Base-by-base conservation (phyloP, 2,113 vertebrate species). In the Myiozetetes cayanensis region DNA sequence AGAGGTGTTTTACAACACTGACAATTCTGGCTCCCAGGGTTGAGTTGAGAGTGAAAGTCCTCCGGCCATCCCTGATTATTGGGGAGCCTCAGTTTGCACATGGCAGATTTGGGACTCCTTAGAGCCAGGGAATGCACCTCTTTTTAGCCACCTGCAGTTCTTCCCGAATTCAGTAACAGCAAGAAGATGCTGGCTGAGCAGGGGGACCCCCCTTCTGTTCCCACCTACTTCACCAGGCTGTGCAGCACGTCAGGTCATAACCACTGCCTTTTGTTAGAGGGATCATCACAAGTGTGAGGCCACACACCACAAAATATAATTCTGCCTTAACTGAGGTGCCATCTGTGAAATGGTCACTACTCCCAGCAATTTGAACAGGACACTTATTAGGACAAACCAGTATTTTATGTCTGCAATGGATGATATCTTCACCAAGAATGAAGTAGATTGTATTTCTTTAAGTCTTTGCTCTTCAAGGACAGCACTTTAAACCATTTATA, bases 361-460 rank as follows among this genome's bases (percentile, higher is more conserved):
- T 78, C 82, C 82, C 65, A 86, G 75, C 82, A 93, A 92, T 94
- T 93, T 90, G 88, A 75, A 53, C 72, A 88, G 77, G 79, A 89
- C 25, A 78, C 47, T 1, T 24, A 74, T 86, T 92, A 88, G 68
- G 35, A 55, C 79, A 93, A 95, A 92, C 52, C 44, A 63, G 76
- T 83, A 56, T 74, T 96, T 94, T 88, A 65, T 52, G 80, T 81
- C 80, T 90, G 76, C 44, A 67, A 9, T 24, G 31, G 93, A 33
- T 67, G 61, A 41, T 83, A 86, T 8, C 92, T 67, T 75, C 65
- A 68, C 59, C 12, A 68, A 78, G 49, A 87, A 81, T 11, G 30
- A 90, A 90, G 59, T 9, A 58, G 77, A 90, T 13, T 18, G 33
- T 56, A 61, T 73, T 82, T 89, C 55, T 94, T 72, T 47, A 90